These are phyloP conservation scores for Lasioglossum oenotherae DNA, from an alignment of 2,888 invertebrate genomes.

Conservation along the genomic window DNA sequence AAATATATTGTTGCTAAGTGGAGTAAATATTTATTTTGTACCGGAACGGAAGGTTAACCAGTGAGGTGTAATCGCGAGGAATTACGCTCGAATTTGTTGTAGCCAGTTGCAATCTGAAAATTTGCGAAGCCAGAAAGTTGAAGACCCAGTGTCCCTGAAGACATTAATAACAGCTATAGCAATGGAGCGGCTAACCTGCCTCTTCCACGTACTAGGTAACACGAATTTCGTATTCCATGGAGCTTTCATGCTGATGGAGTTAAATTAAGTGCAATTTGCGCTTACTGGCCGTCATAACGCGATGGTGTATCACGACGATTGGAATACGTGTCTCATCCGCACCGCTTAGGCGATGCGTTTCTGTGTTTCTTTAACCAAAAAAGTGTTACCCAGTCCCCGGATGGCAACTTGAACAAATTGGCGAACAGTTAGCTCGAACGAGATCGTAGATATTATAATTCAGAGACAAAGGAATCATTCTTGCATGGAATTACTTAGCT, in stretches of 20 bases:
- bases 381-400: background rate
- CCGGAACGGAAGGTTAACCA: background rate
- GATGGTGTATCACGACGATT: constrained; percentile 74
- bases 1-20: background rate
- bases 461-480: background rate
- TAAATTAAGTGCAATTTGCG: constrained; percentile 79
- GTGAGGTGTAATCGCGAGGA: background rate
- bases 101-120: background rate
- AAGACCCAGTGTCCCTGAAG: constrained; percentile 42
- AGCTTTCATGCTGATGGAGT: constrained; percentile 72
- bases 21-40: background rate
- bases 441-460: too few species aligned
- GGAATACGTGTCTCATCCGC: constrained; percentile 74
- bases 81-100: background rate
- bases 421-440: background rate
- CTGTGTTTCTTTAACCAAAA: constrained; percentile 23
- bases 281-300: constrained; percentile 75
- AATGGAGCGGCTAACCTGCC: constrained; percentile 33
- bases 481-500: background rate
- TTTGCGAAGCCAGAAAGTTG: constrained; percentile 6
- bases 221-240: constrained; percentile 77
- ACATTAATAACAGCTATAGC: constrained; percentile 56
- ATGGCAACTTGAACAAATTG: background rate
- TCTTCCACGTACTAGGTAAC: constrained; percentile 39
- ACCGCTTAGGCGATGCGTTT: constrained; percentile 71